Conservation (phyloP, 2,113 vertebrate species). For the Scomber japonicus region DNA sequence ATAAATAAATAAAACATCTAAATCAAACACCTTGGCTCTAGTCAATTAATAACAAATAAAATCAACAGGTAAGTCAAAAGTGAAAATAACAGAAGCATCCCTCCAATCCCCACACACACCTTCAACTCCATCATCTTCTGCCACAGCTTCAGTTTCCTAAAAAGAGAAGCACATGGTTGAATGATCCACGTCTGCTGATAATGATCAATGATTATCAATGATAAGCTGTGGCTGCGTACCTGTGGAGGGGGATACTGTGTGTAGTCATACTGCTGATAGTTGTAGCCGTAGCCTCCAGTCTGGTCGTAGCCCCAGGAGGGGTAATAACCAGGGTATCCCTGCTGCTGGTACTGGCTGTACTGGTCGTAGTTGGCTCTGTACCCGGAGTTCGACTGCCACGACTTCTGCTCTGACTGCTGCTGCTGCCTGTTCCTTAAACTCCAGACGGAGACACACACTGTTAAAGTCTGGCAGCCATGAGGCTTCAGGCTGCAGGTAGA, state of each 20-base stretch:
- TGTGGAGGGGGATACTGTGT: slow-evolving; percentile 88
- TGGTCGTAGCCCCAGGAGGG: slow-evolving; percentile 93
- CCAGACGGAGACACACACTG: not conserved
- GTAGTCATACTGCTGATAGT: slow-evolving; percentile 92
- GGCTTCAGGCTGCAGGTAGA: not conserved
- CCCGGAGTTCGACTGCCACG: slow-evolving; percentile 87
- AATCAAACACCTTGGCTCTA: no score
- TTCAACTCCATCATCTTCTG: slow-evolving; percentile 92
- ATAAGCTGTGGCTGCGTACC: slow-evolving; percentile 78
- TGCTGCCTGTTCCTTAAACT: slow-evolving; percentile 72
- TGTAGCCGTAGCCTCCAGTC: slow-evolving; percentile 90
- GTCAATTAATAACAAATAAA: not conserved
- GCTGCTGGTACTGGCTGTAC: slow-evolving; percentile 91
- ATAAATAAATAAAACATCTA: no score
- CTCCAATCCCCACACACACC: slow-evolving; percentile 76
- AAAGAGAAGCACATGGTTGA: slow-evolving; percentile 18
- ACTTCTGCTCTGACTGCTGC: slow-evolving; percentile 56
- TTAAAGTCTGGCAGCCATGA: not conserved
- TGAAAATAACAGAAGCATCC: not conserved
- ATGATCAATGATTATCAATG: not conserved
- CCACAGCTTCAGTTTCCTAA: slow-evolving; percentile 88
- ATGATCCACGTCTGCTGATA: not conserved
- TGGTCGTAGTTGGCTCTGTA: slow-evolving; percentile 86
- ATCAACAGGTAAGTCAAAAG: not conserved
- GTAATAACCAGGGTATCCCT: slow-evolving; percentile 90